These are phyloP conservation scores for Prunella strophiata DNA, from an alignment of 2,797 vertebrate species.

Conservation along the genomic window DNA sequence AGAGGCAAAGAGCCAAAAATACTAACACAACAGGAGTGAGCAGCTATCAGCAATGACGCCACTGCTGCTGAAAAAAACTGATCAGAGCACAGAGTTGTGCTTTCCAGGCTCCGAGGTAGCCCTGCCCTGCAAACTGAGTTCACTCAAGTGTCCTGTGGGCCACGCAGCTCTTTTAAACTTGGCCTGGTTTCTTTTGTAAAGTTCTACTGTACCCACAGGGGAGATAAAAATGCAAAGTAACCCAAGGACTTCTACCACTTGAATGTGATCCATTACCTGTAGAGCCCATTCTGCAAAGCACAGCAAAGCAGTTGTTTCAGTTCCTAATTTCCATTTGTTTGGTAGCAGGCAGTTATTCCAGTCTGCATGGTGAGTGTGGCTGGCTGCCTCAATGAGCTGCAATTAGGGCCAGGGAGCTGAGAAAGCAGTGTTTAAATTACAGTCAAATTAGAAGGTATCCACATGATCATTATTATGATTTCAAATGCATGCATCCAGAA, in stretches of 20 bases:
- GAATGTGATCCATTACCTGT: constrained; percentile 33
- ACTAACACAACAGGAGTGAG: neutral
- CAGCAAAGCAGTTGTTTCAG: constrained; percentile 37
- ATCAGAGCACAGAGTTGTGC: neutral
- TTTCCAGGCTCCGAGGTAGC: neutral
- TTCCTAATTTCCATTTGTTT: constrained; percentile 49
- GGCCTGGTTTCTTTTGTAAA: constrained; percentile 40
- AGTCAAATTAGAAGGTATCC: constrained; percentile 53
- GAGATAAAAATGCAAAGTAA: constrained; percentile 44
- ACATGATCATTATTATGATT: constrained; percentile 54
- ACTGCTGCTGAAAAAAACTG: neutral
- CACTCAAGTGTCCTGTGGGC: neutral
- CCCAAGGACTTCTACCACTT: neutral
- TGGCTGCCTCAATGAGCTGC: constrained; percentile 30
- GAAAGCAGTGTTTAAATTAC: constrained; percentile 59
- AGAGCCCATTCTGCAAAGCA: constrained; percentile 7
- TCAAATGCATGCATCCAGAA: constrained; percentile 32
- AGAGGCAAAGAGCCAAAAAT: constrained; percentile 40
- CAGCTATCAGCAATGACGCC: neutral
- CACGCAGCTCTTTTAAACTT: neutral
- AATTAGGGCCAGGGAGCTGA: constrained; percentile 51
- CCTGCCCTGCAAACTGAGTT: neutral
- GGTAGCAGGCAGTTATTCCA: constrained; percentile 47
- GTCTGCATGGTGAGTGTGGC: constrained; percentile 2
- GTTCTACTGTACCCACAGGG: neutral